These are phyloP conservation scores for Cyclopterus lumpus DNA, from an alignment of 2,797 vertebrate genomes.

Conservation along the genomic window DNA sequence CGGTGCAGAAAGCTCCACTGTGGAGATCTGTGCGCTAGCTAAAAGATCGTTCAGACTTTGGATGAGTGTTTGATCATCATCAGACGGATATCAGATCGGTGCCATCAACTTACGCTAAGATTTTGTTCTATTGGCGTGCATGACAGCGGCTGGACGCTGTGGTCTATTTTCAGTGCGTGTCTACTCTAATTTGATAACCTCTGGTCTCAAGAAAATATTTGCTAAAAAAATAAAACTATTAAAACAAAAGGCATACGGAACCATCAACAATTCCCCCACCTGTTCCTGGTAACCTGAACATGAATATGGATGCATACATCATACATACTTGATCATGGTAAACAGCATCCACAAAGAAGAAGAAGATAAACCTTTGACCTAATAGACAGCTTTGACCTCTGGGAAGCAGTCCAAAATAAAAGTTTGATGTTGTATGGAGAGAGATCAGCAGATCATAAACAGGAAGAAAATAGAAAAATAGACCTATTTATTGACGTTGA, in stretches of 20 bases:
- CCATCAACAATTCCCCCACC: conserved; percentile 35
- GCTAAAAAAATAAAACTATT: conserved; percentile 71
- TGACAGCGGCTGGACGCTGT: conserved; percentile 51
- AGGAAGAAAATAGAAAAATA: conserved; percentile 69
- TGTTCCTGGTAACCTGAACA: conserved; percentile 51
- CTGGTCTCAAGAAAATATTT: conserved; percentile 44
- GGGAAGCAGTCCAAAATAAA: conserved; percentile 41
- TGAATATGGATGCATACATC: conserved; percentile 53
- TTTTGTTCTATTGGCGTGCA: conserved; percentile 76
- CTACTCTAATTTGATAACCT: conserved; percentile 50
- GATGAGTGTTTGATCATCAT: conserved; percentile 41
- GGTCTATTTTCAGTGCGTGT: conserved; percentile 42
- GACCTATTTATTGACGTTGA: conserved; percentile 54
- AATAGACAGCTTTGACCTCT: conserved; percentile 42
- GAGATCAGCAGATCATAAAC: conserved; percentile 29
- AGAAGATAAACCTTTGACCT: conserved; percentile 30
- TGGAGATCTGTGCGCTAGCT: conserved; percentile 43
- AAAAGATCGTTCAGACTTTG: conserved; percentile 26
- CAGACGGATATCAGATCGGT: conserved; percentile 29
- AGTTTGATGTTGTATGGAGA: conserved; percentile 6
- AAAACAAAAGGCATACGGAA: conserved; percentile 56
- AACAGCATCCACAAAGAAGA: conserved; percentile 51
- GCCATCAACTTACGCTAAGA: conserved; percentile 30
- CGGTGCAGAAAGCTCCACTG: conserved; percentile 37
- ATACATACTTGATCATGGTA: conserved; percentile 45